These are phyloP conservation scores for Umimayanthus kanabou DNA, from an alignment of 92 coral and sea anemone genomes.

Conservation along the genomic window DNA sequence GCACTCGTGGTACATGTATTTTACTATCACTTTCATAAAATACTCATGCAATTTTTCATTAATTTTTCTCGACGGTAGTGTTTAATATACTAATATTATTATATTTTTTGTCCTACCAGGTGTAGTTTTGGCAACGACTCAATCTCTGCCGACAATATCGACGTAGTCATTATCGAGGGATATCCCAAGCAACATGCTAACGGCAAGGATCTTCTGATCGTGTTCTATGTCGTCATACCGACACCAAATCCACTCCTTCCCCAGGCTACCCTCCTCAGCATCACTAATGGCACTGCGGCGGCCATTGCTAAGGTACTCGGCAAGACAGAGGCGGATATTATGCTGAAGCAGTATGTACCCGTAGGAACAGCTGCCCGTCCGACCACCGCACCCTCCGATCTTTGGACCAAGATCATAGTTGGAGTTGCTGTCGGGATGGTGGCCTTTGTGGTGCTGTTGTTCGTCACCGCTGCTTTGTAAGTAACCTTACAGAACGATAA, in stretches of 20 bases:
- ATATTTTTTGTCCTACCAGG: neutral
- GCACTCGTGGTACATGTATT: too few relatives aligned
- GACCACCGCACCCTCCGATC: neutral
- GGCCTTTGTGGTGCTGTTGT: too few relatives aligned
- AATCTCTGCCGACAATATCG: neutral
- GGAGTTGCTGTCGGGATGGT: too few relatives aligned
- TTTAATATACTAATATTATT: too few relatives aligned
- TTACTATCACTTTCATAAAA: too few relatives aligned
- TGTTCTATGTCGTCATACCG: neutral
- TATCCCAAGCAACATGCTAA: slow-evolving; percentile 4
- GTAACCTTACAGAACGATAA: too few relatives aligned
- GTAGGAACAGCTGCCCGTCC: slow-evolving; percentile 1
- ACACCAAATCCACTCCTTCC: neutral
- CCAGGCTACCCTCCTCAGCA: neutral
- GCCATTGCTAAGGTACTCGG: slow-evolving; percentile 1
- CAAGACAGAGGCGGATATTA: slow-evolving; percentile 1
- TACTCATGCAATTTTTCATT: too few relatives aligned
- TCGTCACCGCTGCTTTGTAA: too few relatives aligned
- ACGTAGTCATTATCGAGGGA: neutral
- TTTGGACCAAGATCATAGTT: neutral
- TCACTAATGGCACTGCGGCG: neutral
- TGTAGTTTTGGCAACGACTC: neutral
- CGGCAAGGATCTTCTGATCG: slow-evolving; percentile 6
- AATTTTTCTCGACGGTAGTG: too few relatives aligned
- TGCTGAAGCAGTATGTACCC: neutral